These are phyloP conservation scores for Tamandua tetradactyla DNA, from an alignment of 2,797 vertebrate genomes.

Conservation along the genomic window DNA sequence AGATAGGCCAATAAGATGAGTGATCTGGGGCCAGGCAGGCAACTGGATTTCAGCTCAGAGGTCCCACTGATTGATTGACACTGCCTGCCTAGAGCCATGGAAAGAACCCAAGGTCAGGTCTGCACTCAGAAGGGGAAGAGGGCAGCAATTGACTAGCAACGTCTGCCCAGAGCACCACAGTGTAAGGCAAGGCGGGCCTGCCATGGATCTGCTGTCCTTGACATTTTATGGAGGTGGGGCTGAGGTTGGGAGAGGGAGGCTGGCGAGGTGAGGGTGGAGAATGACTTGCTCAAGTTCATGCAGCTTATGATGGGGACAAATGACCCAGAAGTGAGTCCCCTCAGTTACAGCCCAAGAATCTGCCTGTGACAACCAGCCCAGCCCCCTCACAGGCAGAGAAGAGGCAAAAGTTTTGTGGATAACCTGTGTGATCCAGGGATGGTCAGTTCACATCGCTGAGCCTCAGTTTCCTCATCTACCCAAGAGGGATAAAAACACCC, in stretches of 20 bases:
- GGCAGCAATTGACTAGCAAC: constrained; percentile 68
- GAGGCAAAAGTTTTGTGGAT: background rate
- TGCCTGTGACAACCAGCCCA: background rate
- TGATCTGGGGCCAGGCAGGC: background rate
- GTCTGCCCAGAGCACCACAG: constrained; percentile 71
- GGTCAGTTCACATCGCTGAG: background rate
- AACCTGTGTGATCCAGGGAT: background rate
- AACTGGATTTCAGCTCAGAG: background rate
- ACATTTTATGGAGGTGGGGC: constrained; percentile 56
- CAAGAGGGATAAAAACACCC: background rate
- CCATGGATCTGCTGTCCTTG: constrained; percentile 65
- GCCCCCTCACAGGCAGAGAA: background rate
- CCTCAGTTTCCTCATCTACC: background rate
- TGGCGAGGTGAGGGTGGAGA: background rate
- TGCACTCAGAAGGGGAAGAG: constrained; percentile 51
- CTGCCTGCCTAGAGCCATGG: constrained; percentile 60
- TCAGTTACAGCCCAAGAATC: background rate
- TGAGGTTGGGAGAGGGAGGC: background rate
- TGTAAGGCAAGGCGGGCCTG: background rate
- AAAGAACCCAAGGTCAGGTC: constrained; percentile 71
- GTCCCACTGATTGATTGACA: constrained; percentile 58
- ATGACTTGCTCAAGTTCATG: constrained; percentile 29
- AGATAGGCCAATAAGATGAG: background rate
- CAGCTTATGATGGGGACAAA: background rate
- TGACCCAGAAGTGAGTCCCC: background rate